These are phyloP conservation scores for Mormyrops boulengeri DNA, from an alignment of 2,797 vertebrate genomes.

Conservation along the genomic window DNA sequence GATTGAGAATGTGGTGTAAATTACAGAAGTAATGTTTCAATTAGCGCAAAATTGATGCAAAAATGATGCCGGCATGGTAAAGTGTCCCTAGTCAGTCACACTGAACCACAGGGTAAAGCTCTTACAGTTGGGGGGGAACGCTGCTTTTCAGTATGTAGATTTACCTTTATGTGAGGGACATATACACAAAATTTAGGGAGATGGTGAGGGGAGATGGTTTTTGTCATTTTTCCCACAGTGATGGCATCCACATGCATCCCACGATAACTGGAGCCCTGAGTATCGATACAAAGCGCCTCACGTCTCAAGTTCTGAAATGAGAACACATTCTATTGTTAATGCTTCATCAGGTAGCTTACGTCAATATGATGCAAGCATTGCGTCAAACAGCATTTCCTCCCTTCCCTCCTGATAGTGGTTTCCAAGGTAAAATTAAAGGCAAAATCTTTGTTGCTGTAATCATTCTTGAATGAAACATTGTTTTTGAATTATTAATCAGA, in stretches of 20 bases:
- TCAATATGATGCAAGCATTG: not conserved
- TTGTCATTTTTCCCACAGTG: not conserved
- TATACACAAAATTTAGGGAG: not conserved
- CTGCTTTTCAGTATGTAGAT: not conserved
- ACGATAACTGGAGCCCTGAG: not conserved
- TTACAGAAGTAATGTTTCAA: not conserved
- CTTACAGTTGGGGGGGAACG: not conserved
- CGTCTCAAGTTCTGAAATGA: not conserved
- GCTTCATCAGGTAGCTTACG: not conserved
- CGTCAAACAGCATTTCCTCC: not conserved
- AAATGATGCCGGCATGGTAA: not conserved
- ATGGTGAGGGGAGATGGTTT: not conserved
- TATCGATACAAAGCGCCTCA: not conserved
- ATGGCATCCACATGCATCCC: not conserved
- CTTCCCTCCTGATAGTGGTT: not conserved
- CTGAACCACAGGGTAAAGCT: not conserved
- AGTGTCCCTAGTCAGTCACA: not conserved
- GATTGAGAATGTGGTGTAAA: not conserved
- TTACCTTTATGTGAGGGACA: not conserved
- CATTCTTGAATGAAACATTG: not conserved
- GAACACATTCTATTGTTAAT: not conserved
- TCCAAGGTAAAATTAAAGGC: not conserved
- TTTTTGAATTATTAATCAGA: not conserved
- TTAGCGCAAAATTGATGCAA: not conserved
- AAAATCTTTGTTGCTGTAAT: not conserved